Base-by-base conservation (phyloP, 2,113 vertebrate genomes). In the Poeciliopsis turrubarensis region DNA sequence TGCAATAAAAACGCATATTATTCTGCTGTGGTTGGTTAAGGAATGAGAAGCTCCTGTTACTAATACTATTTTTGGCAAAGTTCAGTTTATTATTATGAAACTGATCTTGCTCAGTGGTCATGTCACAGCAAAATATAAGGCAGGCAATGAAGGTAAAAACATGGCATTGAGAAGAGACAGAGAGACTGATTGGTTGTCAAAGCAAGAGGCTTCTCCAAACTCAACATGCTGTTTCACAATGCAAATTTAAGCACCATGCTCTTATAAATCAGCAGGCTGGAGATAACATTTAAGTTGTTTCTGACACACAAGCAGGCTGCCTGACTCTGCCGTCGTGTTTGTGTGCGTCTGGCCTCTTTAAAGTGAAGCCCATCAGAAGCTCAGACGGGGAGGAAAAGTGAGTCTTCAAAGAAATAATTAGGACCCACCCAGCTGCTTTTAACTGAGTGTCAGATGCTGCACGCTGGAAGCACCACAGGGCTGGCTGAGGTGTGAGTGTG, bases 381-480 rank as follows among this genome's bases (percentile, higher is more conserved):
- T 84, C 81, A 87, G 85, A 89, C 74, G 22, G 86, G 80, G 82
- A 87, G 86, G 74, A 90, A 90, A 92, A 92, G 89, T 65, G 60
- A 74, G 73, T 86, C 88, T 91, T 92, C 90, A 91, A 91, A 93
- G 91, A 83, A 85, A 79, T 84, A 89, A 89, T 92, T 88, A 88
- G 77, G 90, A 83, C 83, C 85, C 85, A 87, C 89, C 84, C 88
- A 89, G 72, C 83, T 83, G 86, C 82, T 89, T 89, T 89, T 81
- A 91, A 89, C 80, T 79, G 74, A 70, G 76, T 66, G 41, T 80
- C 88, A 85, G 74, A n/a, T 65, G 80, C 81, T 81, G 87, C 78
- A 62, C 4, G 70, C 78, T 83, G 30, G 69, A 80, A 79, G 79
- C 84, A 86, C 85, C 26, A 0, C 74, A 60, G 47, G 65, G 34